Base-by-base conservation (phyloP, 2,888 invertebrate species). In the Teleiodes luculella region DNA sequence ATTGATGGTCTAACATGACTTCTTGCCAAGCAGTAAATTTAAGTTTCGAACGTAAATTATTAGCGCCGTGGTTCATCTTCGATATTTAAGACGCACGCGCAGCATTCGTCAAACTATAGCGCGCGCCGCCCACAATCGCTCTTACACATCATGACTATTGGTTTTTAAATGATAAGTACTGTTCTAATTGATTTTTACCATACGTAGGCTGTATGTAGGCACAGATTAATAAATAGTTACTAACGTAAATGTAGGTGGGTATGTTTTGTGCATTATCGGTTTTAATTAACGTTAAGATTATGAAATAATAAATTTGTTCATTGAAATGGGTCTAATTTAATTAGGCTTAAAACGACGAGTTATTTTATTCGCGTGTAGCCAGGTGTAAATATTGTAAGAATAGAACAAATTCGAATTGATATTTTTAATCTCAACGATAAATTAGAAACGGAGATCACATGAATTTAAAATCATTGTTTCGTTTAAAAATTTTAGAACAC, bases 31-130 rank as follows among this genome's bases (percentile, higher is more conserved):
- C 10, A 33, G 10, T 33, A 33, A 33, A 33, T 11, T 33, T 62
- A 66, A 68, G 66, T 61, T 68, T 61, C 65, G 69, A 65, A 73
- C 72, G 76, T 79, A 76, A 80, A 78, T 80, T 80, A 33, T 11
- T 11, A 78, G 75, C 78, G 77, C 74, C 61, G 67, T 65, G 68
- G 69, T 67, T 61, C 59, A 65, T 63, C 59, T 65, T 53, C 63
- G 59, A 64, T 68, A 72, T 77, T 73, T 74, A 74, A 74, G 70
- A 56, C 5, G 4, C 55, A 54, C 60, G 63, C 57, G 57, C 48
- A 56, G 33, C n/a, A 5, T 28, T 24, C n/a, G 24, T 20, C n/a
- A 20, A 20, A 18, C 8, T 11, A 13, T n/a, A 53, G 56, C 61
- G 63, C 56, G 57, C 49, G 55, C 60, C 57, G 55, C 63, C 70